Conservation (phyloP, 2,888 invertebrate genomes). For the Charanyca ferruginea region DNA sequence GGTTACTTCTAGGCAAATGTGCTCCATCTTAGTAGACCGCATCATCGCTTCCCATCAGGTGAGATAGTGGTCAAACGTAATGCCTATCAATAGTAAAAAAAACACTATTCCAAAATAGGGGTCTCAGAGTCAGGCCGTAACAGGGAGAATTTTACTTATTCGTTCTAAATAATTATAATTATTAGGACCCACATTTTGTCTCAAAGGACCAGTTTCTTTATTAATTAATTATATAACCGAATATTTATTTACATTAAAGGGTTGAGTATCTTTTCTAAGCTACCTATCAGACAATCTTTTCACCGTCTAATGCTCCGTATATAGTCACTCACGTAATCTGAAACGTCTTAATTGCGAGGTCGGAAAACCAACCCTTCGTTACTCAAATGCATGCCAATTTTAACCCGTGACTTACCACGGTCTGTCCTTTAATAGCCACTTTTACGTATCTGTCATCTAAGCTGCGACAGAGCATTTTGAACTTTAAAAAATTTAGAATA, state of each 20-base stretch:
- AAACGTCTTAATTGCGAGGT: constrained; percentile 83
- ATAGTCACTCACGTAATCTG: constrained; percentile 59
- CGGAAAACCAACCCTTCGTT: constrained; percentile 78
- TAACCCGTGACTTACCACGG: constrained; percentile 86
- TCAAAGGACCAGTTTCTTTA: background rate
- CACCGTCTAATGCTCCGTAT: constrained; percentile 52
- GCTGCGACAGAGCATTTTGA: constrained; percentile 49
- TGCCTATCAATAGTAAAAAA: no score
- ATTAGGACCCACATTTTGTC: background rate
- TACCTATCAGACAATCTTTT: constrained; percentile 51
- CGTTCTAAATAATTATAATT: no score
- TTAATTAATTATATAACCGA: background rate
- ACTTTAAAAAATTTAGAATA: constrained; percentile 50
- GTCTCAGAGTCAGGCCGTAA: no score
- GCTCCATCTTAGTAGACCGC: no score
- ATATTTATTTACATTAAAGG: background rate
- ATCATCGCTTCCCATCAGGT: no score
- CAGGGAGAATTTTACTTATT: no score
- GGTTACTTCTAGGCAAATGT: no score
- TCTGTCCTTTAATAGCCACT: constrained; percentile 84
- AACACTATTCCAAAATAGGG: no score
- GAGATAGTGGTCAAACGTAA: no score
- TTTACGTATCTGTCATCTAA: constrained; percentile 86
- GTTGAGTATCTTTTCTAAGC: constrained; percentile 1
- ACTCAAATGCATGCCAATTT: constrained; percentile 85